Evolutionary conservation across 2,888 invertebrate genomes (phyloP).

Genomic region (Zhuqinia jingwanae): DNA sequence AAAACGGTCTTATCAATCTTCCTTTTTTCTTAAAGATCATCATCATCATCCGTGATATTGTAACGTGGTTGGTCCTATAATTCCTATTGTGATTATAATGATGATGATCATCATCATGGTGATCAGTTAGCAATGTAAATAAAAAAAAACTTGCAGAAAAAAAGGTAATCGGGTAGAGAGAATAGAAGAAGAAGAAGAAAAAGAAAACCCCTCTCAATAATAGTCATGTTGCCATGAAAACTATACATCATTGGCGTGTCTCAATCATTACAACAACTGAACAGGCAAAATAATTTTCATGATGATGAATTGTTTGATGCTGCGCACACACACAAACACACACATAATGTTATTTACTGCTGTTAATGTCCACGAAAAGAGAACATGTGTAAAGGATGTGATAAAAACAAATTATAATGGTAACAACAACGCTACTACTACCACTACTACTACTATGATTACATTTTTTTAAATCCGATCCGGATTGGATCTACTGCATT

Average conservation of each 20-base stretch:
- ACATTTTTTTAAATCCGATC: no score
- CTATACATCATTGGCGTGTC: conserved; percentile 3
- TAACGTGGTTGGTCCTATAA: conserved; percentile 20
- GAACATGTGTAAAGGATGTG: no score
- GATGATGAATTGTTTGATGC: neutral
- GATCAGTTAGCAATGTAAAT: conserved; percentile 9
- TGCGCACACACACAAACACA: neutral
- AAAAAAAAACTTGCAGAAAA: conserved; percentile 20
- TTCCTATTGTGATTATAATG: neutral
- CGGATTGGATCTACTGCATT: no score
- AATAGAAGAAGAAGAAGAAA: no score
- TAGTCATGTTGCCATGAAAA: neutral
- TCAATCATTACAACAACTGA: neutral
- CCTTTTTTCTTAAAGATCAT: no score
- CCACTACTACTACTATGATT: no score
- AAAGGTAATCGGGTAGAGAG: no score
- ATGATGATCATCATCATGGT: neutral
- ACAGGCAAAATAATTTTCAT: neutral
- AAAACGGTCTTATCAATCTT: no score
- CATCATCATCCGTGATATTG: neutral
- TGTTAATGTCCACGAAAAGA: conserved; percentile 4
- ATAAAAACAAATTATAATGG: no score
- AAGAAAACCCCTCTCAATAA: no score
- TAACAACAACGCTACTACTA: no score
- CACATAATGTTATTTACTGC: conserved; percentile 4